Conservation (phyloP, 2,797 vertebrate genomes). For the Dendrocincla fuliginosa region DNA sequence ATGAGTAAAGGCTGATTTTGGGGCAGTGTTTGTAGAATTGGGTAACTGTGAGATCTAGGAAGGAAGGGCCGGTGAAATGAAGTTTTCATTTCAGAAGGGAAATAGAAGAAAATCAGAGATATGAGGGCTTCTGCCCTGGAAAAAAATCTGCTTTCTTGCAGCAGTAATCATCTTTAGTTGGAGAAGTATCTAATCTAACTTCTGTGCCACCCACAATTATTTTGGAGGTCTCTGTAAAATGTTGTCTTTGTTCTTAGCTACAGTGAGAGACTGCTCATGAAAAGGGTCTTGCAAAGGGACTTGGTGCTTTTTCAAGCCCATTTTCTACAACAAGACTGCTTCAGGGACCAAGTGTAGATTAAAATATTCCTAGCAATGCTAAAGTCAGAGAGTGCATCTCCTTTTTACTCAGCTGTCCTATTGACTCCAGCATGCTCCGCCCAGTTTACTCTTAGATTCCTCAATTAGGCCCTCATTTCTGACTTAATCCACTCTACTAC, state of each 20-base stretch:
- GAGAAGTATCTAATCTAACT: not conserved
- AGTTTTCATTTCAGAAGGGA: not conserved
- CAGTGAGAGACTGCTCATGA: not conserved
- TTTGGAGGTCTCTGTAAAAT: not conserved
- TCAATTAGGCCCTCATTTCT: not conserved
- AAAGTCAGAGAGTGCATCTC: not conserved
- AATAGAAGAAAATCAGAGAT: not conserved
- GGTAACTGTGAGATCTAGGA: not conserved
- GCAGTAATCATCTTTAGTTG: not conserved
- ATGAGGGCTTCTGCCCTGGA: not conserved
- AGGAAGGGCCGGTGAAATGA: not conserved
- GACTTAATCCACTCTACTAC: not conserved
- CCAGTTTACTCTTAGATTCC: not conserved
- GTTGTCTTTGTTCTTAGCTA: not conserved
- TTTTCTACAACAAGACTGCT: not conserved
- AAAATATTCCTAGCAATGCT: not conserved
- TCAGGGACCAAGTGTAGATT: not conserved
- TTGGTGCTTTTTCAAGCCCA: not conserved
- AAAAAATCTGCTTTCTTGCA: not conserved
- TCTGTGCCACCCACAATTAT: not conserved
- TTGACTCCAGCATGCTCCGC: not conserved
- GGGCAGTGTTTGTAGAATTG: not conserved
- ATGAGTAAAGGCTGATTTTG: not conserved
- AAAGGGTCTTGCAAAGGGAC: not conserved
- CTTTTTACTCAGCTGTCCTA: not conserved